Evolutionary conservation across 2,888 invertebrate genomes (phyloP), one percentile per base, ranked within the genome.

Genomic region (Campoplex capitator): DNA sequence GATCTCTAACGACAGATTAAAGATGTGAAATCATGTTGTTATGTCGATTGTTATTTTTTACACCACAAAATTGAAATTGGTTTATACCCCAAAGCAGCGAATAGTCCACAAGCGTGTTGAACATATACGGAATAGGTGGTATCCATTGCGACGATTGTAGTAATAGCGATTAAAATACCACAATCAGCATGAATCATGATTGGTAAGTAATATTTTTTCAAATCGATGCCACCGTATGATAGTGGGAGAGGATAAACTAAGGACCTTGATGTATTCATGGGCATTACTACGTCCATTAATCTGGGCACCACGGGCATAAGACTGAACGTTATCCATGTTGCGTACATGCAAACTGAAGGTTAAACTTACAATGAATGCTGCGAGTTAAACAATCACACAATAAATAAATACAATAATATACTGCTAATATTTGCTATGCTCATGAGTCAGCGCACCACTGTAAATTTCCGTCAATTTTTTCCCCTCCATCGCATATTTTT

Each of bases 31-130:
- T 32, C 11, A 62, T 62, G 32, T 62, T 32, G 16, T 6, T 62
- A 13, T 16, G 0, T 32, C 45, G 2, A 35, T 68, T 3, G 0
- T 58, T 18, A 6, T 13, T 67, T 42, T 18, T 1, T 45, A 1
- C n/a, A 38, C 51, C 0, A 62, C n/a, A 35, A 13, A 58, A 6
- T 18, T 23, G 11, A 9, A 35, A 65, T 58, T 7, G 58, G 8
- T n/a, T 13, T 28, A 70, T 85, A 88, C 88, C 86, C 83, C 45
- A 88, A 68, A 7, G 68, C 68, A 1, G 85, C 83, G 28, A 88
- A 88, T 48, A 84, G 56, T 45, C 84, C 88, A 62, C 86, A 88
- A 48, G 88, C 88, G 38, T 88, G 88, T 58, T 88, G 84, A 23
- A 85, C 84, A 42, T 86, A 86, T n/a, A 86, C 68, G 7, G 54